Conservation (phyloP, 1,140 invertebrate species). For the Ectropis grisescens region DNA sequence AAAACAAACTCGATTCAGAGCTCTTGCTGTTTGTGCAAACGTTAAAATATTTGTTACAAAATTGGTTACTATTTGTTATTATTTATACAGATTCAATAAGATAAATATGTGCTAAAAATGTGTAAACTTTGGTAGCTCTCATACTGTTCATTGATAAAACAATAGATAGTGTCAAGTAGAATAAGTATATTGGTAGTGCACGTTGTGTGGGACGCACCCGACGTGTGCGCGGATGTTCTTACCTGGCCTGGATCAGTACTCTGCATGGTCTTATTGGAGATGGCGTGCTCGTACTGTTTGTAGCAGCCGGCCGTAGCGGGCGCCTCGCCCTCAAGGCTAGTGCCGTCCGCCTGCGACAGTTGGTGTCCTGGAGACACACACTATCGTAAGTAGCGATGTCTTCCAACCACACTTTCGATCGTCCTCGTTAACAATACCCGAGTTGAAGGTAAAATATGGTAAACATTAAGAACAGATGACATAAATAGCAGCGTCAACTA, state of each 20-base stretch:
- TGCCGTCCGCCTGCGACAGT: constrained; percentile 89
- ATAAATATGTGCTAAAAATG: too few species aligned
- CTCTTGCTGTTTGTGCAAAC: too few species aligned
- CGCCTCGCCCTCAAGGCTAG: constrained; percentile 86
- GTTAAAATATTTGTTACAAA: too few species aligned
- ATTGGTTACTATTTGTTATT: too few species aligned
- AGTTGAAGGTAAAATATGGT: constrained; percentile 25
- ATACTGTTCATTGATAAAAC: too few species aligned
- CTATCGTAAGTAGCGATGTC: constrained; percentile 54
- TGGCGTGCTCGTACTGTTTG: constrained; percentile 86
- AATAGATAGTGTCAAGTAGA: too few species aligned
- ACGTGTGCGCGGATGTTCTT: constrained; percentile 31
- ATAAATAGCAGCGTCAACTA: constrained; percentile 55
- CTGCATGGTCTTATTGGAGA: constrained; percentile 74
- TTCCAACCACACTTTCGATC: constrained; percentile 14
- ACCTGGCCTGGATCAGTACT: constrained; percentile 73
- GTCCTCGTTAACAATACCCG: background rate
- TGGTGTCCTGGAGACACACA: constrained; percentile 84
- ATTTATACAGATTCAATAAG: too few species aligned
- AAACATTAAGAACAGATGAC: constrained; percentile 42
- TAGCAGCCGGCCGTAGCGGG: constrained; percentile 85
- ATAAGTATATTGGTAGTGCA: too few species aligned
- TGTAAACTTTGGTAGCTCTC: too few species aligned
- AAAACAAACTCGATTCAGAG: too few species aligned
- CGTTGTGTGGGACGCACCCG: constrained; percentile 20